Base-by-base conservation (phyloP, 2,113 vertebrate species). In the Barnardius zonarius region DNA sequence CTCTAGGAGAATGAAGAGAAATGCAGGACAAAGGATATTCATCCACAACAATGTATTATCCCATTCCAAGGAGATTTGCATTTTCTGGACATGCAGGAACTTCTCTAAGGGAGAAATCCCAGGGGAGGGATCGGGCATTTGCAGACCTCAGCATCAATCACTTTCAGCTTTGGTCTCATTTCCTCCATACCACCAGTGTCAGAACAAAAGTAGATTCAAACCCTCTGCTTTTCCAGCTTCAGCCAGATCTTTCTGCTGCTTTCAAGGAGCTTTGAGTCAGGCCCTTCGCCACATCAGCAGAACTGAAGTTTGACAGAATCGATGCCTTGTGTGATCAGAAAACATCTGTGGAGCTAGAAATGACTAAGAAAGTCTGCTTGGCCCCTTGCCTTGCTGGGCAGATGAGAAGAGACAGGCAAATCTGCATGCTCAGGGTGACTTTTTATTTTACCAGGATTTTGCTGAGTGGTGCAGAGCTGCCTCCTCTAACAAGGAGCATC, bases 251-350 rank as follows among this genome's bases (percentile, higher is more conserved):
- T 91, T 54, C 73, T 85, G 82, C 49, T 80, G 33, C 63, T 85
- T 91, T 79, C 82, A 91, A 80, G 72, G 63, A 59, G 12, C n/a
- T 91, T 63, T 90, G 93, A 94, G 64, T 90, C 84, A 92, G 75
- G 59, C 43, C 0, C 41, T 80, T 27, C 0, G 6, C 22, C n/a
- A 91, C 69, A 75, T 95, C 84, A 90, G 84, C 82, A 89, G 22
- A 51, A 33, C 0, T 19, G 0, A 55, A 77, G 44, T 83, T 39
- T 35, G 68, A 73, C 75, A 88, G 91, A 76, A 88, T 23, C 1
- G 7, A 73, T 7, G 1, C 24, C n/a, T 84, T 0, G 0, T 63
- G 41, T 1, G 3, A 85, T 37, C 82, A 88, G 49, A 92, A 95
- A 88, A 63, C 52, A 63, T 17, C 82, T 84, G 52, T 92, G 73